A percentile compares a stretch with the other conserved stretches of the same genome.
These are phyloP conservation scores for Sitophilus oryzae DNA, from an alignment of 1,140 invertebrate species.

Conservation along the genomic window DNA sequence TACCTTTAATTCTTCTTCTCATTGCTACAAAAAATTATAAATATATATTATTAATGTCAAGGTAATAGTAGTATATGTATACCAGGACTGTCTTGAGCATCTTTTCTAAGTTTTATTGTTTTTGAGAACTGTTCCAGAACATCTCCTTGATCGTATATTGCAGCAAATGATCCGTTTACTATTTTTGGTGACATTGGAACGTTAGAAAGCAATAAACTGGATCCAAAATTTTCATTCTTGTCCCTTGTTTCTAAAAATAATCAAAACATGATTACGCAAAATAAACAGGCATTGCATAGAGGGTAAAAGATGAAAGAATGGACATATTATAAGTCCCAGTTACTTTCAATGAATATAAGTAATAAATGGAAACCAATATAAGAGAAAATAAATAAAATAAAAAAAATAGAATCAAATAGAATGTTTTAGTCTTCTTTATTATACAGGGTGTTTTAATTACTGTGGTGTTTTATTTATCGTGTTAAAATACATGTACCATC, in stretches of 20 bases:
- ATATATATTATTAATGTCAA: neutral
- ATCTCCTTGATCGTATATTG: conserved; percentile 86
- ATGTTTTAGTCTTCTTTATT: conserved; percentile 5
- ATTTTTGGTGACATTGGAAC: conserved; percentile 96
- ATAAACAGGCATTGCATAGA: too few species aligned
- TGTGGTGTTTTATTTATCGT: too few species aligned
- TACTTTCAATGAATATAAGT: neutral
- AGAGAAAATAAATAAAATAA: conserved; percentile 4
- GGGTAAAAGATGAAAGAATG: too few species aligned
- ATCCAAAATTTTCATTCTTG: conserved; percentile 81
- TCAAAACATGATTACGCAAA: too few species aligned
- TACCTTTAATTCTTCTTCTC: conserved; percentile 75
- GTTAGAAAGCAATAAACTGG: conserved; percentile 87
- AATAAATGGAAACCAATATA: neutral
- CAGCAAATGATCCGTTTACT: conserved; percentile 93
- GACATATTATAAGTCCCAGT: too few species aligned
- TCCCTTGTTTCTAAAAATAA: conserved; percentile 42
- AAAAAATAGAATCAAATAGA: conserved; percentile 13
- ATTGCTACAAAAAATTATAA: conserved; percentile 52
- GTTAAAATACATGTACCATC: too few species aligned
- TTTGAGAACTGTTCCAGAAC: conserved; percentile 72
- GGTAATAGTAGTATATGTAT: conserved; percentile 18
- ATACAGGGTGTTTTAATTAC: too few species aligned
- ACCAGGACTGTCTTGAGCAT: conserved; percentile 74
- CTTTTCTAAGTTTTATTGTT: conserved; percentile 60